Conservation (phyloP, 2,797 vertebrate species). For the Scleropages formosus region DNA sequence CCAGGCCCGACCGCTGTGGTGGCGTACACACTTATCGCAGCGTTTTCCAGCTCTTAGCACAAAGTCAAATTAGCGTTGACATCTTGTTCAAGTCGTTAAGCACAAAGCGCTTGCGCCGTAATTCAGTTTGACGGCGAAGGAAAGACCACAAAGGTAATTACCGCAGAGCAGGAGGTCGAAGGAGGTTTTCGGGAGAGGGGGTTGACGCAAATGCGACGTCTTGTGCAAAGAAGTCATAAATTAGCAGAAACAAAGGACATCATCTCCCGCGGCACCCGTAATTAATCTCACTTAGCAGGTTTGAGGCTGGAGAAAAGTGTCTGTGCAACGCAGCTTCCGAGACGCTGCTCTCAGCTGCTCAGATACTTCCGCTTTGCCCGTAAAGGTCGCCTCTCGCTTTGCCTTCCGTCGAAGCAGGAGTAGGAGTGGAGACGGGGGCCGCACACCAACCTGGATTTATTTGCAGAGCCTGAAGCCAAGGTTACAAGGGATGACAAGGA, state of each 20-base stretch:
- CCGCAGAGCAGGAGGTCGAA: slow-evolving; percentile 29
- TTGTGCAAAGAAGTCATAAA: slow-evolving; percentile 48
- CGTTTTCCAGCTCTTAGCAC: not conserved
- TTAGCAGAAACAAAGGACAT: slow-evolving; percentile 62
- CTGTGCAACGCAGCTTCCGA: slow-evolving; percentile 54
- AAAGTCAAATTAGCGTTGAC: slow-evolving; percentile 33
- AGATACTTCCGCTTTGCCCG: slow-evolving; percentile 43
- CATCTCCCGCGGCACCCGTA: slow-evolving; percentile 48
- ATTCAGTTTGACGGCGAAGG: slow-evolving; percentile 38
- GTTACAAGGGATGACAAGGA: slow-evolving; percentile 36
- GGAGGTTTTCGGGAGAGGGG: slow-evolving; percentile 26
- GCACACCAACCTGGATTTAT: slow-evolving; percentile 40
- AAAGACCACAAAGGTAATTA: slow-evolving; percentile 41
- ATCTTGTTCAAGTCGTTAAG: slow-evolving; percentile 36
- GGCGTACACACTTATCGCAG: not conserved
- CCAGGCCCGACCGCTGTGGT: no score
- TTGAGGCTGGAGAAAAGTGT: slow-evolving; percentile 45
- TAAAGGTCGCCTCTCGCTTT: slow-evolving; percentile 40
- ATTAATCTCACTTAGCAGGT: slow-evolving; percentile 68
- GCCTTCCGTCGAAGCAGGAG: slow-evolving; percentile 40
- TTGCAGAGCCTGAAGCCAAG: slow-evolving; percentile 26
- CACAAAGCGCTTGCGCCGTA: slow-evolving; percentile 22
- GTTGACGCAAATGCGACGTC: slow-evolving; percentile 38
- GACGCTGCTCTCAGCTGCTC: slow-evolving; percentile 55
- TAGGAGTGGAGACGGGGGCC: not conserved